Base-by-base conservation (phyloP, 2,797 vertebrate genomes). In the Notoglanidium macrostoma region DNA sequence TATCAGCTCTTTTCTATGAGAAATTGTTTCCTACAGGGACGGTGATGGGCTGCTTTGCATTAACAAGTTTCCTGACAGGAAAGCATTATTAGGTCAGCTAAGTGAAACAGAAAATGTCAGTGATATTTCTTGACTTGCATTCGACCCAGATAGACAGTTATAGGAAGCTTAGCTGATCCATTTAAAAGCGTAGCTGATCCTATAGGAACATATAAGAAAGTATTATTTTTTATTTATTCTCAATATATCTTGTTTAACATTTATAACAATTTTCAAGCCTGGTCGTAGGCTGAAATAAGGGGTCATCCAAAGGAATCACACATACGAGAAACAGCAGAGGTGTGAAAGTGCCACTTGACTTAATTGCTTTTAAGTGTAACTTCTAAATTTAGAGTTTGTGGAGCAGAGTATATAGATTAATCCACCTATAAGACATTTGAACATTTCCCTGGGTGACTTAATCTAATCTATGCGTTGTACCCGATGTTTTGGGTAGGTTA, bases 311-410 rank as follows among this genome's bases (percentile, higher is more conserved):
- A 59, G 17, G 32, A 79, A 59, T 40, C 1, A 40, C 72, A 79
- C 12, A 80, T 85, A 85, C 86, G 46, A 78, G 83, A 85, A 89
- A 87, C 76, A 61, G 67, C 7, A 80, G 35, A 26, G 10, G 29
- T 88, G 51, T 81, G 46, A 54, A 51, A 87, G 79, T 54, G 81
- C 54, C 55, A 87, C 74, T 86, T 86, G 46, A 73, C 70, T 86
- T 86, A 89, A 86, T 88, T 89, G 85, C 51, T 85, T 88, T 85
- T 40, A 90, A 57, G 83, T 61, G 35, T 84, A 77, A 87, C 32
- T 59, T 85, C 57, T 68, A 67, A 84, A 88, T 84, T 79, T 49
- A 87, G 23, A 29, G 14, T 87, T 88, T 89, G 55, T 82, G 32
- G 35, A 76, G 80, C 46, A 87, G 80, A n/a, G 73, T 88, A 49